Conservation (phyloP, 2,888 invertebrate genomes). For the Cataglyphis altisquamis region DNA sequence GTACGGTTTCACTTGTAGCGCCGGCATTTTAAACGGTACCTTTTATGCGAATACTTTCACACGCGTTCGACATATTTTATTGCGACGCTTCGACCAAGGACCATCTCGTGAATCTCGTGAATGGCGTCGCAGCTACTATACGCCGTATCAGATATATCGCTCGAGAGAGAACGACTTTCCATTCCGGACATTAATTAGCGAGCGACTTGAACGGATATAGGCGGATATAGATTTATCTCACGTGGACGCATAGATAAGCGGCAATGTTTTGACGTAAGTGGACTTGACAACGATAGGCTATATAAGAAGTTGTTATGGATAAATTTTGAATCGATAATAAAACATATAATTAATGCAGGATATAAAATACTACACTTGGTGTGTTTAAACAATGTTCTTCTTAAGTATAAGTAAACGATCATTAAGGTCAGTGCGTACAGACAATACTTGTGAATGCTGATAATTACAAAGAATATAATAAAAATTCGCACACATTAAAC, state of each 20-base stretch:
- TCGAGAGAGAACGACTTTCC: constrained; percentile 74
- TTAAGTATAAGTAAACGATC: constrained; percentile 24
- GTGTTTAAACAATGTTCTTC: neutral
- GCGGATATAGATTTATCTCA: constrained; percentile 32
- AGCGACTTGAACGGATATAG: constrained; percentile 76
- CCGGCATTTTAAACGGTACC: constrained; percentile 25
- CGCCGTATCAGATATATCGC: constrained; percentile 26
- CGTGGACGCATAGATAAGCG: constrained; percentile 20
- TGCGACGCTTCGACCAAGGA: constrained; percentile 39
- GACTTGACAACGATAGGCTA: neutral
- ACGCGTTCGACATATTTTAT: constrained; percentile 61
- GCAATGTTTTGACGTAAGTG: neutral
- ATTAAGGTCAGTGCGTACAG: constrained; percentile 38
- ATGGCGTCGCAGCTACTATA: constrained; percentile 21
- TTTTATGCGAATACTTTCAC: constrained; percentile 65
- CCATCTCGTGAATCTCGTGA: constrained; percentile 42
- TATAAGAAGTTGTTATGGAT: neutral
- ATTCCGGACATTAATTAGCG: constrained; percentile 81
- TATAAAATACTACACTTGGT: neutral
- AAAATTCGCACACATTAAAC: constrained; percentile 2
- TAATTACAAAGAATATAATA: constrained; percentile 23
- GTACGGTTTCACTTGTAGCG: constrained; percentile 48
- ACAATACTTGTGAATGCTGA: constrained; percentile 27
- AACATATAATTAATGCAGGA: neutral
- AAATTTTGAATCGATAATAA: neutral